Percentiles rank a stretch among this genome's conserved stretches.
These are phyloP conservation scores for Heteronetta atricapilla DNA, from an alignment of 2,113 vertebrate species.

Conservation along the genomic window DNA sequence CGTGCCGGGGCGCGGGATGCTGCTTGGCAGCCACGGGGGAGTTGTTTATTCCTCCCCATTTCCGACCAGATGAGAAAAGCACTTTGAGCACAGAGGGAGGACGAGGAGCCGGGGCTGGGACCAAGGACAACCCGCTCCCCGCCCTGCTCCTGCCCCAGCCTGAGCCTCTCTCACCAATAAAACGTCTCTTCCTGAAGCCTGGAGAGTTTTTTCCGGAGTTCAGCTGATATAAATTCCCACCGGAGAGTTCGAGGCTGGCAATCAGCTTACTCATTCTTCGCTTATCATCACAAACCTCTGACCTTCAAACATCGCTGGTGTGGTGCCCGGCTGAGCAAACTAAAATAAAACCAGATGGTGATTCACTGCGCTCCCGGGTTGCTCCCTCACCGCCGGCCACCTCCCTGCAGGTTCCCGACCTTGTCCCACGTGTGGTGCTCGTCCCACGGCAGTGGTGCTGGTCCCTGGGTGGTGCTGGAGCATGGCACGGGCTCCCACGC, in stretches of 20 bases:
- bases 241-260: neutral
- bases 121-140: neutral
- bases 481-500: too few species aligned
- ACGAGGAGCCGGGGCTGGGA: neutral
- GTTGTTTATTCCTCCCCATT: neutral
- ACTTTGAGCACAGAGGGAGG: fast-evolving
- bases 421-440: too few species aligned
- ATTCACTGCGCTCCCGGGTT: too few species aligned
- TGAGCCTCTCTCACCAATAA: neutral
- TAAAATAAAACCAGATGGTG: too few species aligned
- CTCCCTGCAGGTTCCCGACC: too few species aligned
- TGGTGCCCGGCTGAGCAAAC: neutral
- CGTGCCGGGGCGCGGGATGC: neutral
- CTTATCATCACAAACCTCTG: neutral
- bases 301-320: neutral
- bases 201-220: neutral
- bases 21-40: neutral
- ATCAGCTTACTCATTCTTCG: neutral
- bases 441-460: too few species aligned
- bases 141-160: neutral
- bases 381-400: neutral
- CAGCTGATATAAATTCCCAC: neutral
- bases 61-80: too few species aligned
- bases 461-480: too few species aligned
- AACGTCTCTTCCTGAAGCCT: neutral